These are phyloP conservation scores for Achatina immaculata DNA, from an alignment of 1,140 invertebrate genomes.

Conservation along the genomic window DNA sequence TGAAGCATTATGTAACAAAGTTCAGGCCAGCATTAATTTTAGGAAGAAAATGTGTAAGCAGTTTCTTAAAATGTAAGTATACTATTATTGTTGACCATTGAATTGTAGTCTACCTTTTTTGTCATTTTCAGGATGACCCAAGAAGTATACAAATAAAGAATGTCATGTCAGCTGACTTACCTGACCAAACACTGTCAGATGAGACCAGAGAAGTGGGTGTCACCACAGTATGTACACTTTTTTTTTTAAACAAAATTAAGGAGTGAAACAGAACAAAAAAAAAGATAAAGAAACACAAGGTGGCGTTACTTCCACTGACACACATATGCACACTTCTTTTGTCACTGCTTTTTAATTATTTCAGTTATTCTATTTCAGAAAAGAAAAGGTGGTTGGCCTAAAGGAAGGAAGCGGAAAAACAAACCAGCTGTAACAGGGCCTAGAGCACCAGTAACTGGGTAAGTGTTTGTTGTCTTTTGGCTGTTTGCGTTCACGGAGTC, in stretches of 20 bases:
- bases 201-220: slow-evolving; percentile 35
- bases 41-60: no score
- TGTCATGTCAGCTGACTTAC: neutral
- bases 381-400: slow-evolving; percentile 77
- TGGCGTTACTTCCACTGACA: no score
- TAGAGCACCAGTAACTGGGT: slow-evolving; percentile 75
- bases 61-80: no score
- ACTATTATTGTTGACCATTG: no score
- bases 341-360: neutral
- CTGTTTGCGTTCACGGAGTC: no score
- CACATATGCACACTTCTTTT: no score
- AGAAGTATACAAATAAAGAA: neutral
- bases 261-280: neutral
- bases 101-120: no score
- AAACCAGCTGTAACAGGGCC: slow-evolving; percentile 73
- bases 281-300: neutral
- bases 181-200: neutral
- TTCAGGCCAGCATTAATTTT: no score
- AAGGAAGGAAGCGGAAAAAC: slow-evolving; percentile 76
- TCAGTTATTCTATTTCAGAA: slow-evolving; percentile 61
- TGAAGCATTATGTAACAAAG: no score
- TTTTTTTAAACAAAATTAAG: neutral
- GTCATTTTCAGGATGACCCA: neutral
- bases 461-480: slow-evolving; percentile 29
- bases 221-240: slow-evolving; percentile 21